Base-by-base conservation (phyloP, 2,888 invertebrate genomes). In the Cylloceria caligata region DNA sequence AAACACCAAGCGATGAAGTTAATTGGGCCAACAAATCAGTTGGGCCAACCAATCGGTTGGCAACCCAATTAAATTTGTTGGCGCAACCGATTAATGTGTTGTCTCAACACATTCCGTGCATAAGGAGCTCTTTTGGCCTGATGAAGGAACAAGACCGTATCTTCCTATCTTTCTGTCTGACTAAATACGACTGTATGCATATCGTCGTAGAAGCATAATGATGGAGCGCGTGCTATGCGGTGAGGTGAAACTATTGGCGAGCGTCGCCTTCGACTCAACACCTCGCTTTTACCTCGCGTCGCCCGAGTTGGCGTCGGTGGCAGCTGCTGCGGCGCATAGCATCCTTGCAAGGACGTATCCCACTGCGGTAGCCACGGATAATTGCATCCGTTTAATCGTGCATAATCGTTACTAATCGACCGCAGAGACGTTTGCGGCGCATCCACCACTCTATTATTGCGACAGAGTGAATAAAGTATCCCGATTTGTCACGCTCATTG, bases 371-470 rank as follows among this genome's bases (percentile, higher is more conserved):
- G 72, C 75, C 60, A 34, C 64, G 42, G 75, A 87, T 89, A 89
- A 90, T 91, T 88, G 89, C 89, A 85, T 84, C 87, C 88, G 88
- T 89, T 91, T 90, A 90, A 91, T 90, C 89, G 88, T 86, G 88
- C 89, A 88, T 90, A 90, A 92, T 92, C 89, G 88, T 88, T 90
- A 87, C 89, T 89, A 90, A 91, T 91, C 89, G 90, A 88, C 87
- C 77, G 73, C 88, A 88, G 88, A 88, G 88, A 88, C 87, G 87
- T 89, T 90, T 89, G 90, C 90, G 86, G 87, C 84, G 85, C 86
- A 88, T 84, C 86, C 86, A 85, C 83, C 85, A 86, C 86, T 88
- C 88, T 87, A 86, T 89, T 88, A 87, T 90, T 89, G 88, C 89
- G 87, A 89, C 87, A 87, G 86, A 85, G 81, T 73, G 84, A 74